Conservation (phyloP, 2,888 invertebrate species). For the Cantharis lateralis region DNA sequence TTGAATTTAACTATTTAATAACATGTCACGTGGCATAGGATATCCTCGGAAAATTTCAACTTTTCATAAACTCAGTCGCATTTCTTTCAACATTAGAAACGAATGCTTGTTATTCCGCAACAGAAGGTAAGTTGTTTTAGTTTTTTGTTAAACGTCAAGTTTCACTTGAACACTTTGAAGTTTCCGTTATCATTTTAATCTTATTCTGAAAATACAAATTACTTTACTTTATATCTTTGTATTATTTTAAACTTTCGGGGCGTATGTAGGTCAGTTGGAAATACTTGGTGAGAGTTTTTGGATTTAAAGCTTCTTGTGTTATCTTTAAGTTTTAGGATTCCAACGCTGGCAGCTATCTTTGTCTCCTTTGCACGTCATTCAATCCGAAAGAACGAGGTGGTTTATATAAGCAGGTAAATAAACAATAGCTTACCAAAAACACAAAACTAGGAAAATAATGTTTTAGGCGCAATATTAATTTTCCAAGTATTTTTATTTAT, state of each 20-base stretch:
- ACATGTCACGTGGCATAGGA: too few relatives aligned
- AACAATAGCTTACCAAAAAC: not conserved
- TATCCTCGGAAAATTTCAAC: too few relatives aligned
- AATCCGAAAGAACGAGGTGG: not conserved
- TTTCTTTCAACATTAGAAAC: too few relatives aligned
- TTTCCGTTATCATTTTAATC: not conserved
- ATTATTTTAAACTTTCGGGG: not conserved
- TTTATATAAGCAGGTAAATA: not conserved
- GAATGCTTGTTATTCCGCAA: not conserved
- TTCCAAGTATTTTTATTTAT: too few relatives aligned
- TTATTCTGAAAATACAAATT: not conserved
- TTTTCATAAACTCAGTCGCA: too few relatives aligned
- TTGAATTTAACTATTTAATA: too few relatives aligned
- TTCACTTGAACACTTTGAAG: not conserved
- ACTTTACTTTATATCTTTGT: not conserved
- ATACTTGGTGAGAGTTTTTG: not conserved
- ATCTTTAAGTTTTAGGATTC: not conserved
- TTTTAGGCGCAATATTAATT: too few relatives aligned
- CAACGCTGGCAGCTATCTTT: not conserved
- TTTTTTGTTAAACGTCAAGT: not conserved
- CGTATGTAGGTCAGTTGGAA: not conserved
- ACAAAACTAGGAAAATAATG: not conserved
- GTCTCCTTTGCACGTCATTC: not conserved
- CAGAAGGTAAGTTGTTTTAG: not conserved
- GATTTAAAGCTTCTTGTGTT: not conserved